phyloP scores from a whole-genome alignment of 2,888 invertebrate species.

The Amphipoea lucens region DNA sequence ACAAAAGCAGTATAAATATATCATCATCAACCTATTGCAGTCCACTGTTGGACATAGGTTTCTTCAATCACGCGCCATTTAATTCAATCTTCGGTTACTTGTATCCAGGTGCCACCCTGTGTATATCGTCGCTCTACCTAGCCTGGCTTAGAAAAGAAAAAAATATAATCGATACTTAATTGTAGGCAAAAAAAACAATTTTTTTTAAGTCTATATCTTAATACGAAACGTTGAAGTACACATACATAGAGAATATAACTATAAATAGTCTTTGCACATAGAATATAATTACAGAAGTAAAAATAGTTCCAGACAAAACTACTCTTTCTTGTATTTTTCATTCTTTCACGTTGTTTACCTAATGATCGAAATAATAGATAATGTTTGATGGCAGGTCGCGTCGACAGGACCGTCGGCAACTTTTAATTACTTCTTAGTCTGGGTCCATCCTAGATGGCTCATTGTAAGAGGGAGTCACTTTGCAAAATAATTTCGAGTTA shows the following conservation, averaged over 20 bases:
- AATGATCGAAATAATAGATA: constrained; percentile 27
- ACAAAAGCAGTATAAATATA: too few species aligned
- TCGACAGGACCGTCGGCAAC: constrained; percentile 72
- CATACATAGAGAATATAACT: too few species aligned
- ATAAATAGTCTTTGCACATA: too few species aligned
- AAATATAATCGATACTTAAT: too few species aligned
- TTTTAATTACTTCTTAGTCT: constrained; percentile 79
- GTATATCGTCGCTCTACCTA: neutral
- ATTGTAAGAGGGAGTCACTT: neutral
- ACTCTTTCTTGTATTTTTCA: neutral
- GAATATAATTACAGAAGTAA: too few species aligned
- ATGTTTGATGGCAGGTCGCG: constrained; percentile 58
- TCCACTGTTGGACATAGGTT: neutral
- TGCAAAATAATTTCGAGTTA: neutral
- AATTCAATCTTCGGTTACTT: neutral
- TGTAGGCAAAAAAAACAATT: too few species aligned
- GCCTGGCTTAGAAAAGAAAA: too few species aligned
- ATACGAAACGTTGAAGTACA: too few species aligned
- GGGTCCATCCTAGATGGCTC: constrained; percentile 43
- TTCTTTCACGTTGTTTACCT: neutral
- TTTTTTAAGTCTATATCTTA: too few species aligned
- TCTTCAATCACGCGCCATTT: neutral
- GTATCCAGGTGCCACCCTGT: neutral
- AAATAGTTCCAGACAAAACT: neutral
- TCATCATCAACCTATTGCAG: neutral